Base-by-base conservation (phyloP, 2,888 invertebrate species). In the Criorhina ranunculi region DNA sequence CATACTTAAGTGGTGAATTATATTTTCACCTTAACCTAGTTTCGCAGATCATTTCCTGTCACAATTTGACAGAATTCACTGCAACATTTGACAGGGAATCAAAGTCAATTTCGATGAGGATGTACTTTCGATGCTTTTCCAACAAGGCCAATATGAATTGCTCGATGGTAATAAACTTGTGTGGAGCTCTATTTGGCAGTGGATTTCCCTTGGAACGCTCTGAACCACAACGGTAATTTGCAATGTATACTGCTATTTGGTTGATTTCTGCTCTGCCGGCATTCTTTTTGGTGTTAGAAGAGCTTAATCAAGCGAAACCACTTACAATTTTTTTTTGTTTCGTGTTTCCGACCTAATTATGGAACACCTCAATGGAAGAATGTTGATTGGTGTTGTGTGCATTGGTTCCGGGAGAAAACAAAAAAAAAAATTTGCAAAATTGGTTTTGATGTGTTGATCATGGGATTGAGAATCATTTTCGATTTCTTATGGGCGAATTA, bases 181-280 rank as follows among this genome's bases (percentile, higher is more conserved):
- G 70, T 70, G 46, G 1, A 70, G 46, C 19, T 24, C 17, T 37
- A 46, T 55, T 24, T 37, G 46, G 24, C 19, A 51, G 19, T 64
- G 57, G 76, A 64, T 77, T 77, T 81, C 81, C 76, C 81, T 69
- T 64, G 12, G 76, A 59, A 40, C 33, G 49, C 29, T 64, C 8
- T 64, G 76, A 77, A 81, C 81, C 81, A 77, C 64, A 81, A 81
- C 76, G 57, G 51, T 59, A 70, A 76, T 77, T 81, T 77, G 81
- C 70, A 76, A 81, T 29, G 35, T 55, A 64, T 57, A 44, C 51
- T 17, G 33, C 46, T 37, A 9, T 44, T 49, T 59, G 46, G 29
- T 57, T 51, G 17, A 46, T 57, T 46, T 75, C 15, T 40, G 44
- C 46, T 33, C 57, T 69, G 59, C 15, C 49, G 55, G 60, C 33